Base-by-base conservation (phyloP, 2,888 invertebrate species). In the Morpho achilles region DNA sequence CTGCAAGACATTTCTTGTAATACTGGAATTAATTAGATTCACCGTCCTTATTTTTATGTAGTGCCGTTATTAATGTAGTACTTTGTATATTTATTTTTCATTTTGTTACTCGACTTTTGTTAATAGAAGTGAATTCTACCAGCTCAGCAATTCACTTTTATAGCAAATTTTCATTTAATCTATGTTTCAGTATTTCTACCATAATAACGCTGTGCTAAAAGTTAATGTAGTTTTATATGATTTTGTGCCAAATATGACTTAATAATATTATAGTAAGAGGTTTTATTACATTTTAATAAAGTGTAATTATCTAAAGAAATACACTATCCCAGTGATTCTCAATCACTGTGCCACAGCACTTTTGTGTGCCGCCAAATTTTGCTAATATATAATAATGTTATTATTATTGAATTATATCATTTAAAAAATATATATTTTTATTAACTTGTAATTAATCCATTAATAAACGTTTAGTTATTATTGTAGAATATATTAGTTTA, bases 61-160 rank as follows among this genome's bases (percentile, higher is more conserved):
- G 32, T 32, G 32, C 32, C 32, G 32, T 53, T 39, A 47, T 8
- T 47, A 40, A 58, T 44, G 22, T 10, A 32, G 22, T 41, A 6
- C 40, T 16, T 44, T 43, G 32, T 44, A 16, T 32, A 10, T 40
- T 49, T 7, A 8, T 49, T 50, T 44, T 44, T 43, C 7, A n/a
- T 44, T 52, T 43, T 50, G 16, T 39, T 8, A 43, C 48, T 51
- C 42, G 23, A 49, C 16, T 16, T 16, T 16, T 16, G 16, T 16
- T 46, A 55, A 50, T 48, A 23, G 49, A 56, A 62, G 68, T 71
- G 75, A 66, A 70, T 77, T 82, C 78, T 73, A 22, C 80, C 79
- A 80, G 82, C 51, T 57, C 46, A 47, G 41, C 51, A 44, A 16
- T 23, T 41, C 8, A 41, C 45, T 45, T 23, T 1, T 50, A 43